Evolutionary conservation across 2,113 vertebrate genomes (phyloP).

Genomic region (Trachemys scripta): DNA sequence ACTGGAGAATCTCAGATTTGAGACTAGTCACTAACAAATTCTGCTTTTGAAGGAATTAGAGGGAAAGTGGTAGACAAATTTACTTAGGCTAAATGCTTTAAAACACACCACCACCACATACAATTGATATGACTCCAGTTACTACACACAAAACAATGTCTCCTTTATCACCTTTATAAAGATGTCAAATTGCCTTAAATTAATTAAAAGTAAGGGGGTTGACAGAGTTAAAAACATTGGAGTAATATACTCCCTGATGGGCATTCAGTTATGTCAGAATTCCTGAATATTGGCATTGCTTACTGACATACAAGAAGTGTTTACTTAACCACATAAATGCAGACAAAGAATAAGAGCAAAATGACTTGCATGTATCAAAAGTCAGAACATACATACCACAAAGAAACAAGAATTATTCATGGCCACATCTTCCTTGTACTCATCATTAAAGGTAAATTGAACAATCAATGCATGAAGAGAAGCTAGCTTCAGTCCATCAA

Average conservation of each 20-base stretch:
- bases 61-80: background rate
- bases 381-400: conserved; percentile 58
- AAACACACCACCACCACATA: background rate
- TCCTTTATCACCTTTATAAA: background rate
- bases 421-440: background rate
- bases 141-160: background rate
- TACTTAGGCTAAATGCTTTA: background rate
- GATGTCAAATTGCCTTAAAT: background rate
- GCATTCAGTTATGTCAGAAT: background rate
- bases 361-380: background rate
- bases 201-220: background rate
- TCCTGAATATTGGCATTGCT: background rate
- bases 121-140: conserved; percentile 4
- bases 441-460: conserved; percentile 44
- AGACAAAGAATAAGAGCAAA: background rate
- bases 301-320: background rate
- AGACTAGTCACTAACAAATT: background rate
- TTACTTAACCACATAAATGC: background rate
- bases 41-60: conserved; percentile 3
- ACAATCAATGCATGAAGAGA: conserved; percentile 65
- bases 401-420: conserved; percentile 41
- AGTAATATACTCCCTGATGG: conserved; percentile 5
- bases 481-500: conserved; percentile 39
- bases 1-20: background rate
- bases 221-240: background rate